phyloP scores from a whole-genome alignment of 2,888 invertebrate species.

The Lepeophtheirus nordmannii region DNA sequence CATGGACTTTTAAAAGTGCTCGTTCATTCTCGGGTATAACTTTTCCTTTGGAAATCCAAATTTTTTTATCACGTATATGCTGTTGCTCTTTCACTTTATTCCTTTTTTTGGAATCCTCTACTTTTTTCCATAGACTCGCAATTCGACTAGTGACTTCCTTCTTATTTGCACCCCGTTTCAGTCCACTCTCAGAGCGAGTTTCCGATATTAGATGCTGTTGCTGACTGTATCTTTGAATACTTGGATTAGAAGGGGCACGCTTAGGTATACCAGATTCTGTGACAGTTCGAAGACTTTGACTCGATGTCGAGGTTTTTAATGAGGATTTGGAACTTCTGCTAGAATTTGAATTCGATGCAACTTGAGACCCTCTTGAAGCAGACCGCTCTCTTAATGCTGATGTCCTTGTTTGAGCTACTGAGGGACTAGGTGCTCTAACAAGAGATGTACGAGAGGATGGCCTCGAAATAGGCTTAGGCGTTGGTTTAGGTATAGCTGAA shows the following conservation, averaged over 20 bases:
- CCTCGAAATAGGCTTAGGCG: slow-evolving; percentile 3
- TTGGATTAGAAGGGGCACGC: neutral
- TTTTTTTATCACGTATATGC: slow-evolving; percentile 40
- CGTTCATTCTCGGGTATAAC: slow-evolving; percentile 6
- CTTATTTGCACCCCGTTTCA: slow-evolving; percentile 37
- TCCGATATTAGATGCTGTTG: neutral
- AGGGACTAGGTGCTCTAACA: slow-evolving; percentile 3
- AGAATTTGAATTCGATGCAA: neutral
- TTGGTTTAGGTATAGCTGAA: slow-evolving; percentile 12
- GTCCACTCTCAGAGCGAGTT: slow-evolving; percentile 31
- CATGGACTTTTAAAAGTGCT: neutral
- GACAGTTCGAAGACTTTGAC: slow-evolving; percentile 5
- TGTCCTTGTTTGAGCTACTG: slow-evolving; percentile 4
- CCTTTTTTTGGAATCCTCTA: slow-evolving; percentile 46
- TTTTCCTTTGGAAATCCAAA: slow-evolving; percentile 41
- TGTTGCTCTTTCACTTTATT: slow-evolving; percentile 42
- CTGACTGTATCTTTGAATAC: neutral
- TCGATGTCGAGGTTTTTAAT: slow-evolving; percentile 15
- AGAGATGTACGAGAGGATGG: slow-evolving; percentile 25
- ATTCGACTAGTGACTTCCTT: slow-evolving; percentile 58
- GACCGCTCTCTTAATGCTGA: slow-evolving; percentile 11
- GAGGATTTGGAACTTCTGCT: slow-evolving; percentile 10
- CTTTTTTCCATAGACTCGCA: slow-evolving; percentile 61
- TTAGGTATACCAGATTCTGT: neutral
- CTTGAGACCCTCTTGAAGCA: neutral